These are phyloP conservation scores for Peromyscus eremicus DNA, from an alignment of 2,797 vertebrate genomes.

Conservation along the genomic window DNA sequence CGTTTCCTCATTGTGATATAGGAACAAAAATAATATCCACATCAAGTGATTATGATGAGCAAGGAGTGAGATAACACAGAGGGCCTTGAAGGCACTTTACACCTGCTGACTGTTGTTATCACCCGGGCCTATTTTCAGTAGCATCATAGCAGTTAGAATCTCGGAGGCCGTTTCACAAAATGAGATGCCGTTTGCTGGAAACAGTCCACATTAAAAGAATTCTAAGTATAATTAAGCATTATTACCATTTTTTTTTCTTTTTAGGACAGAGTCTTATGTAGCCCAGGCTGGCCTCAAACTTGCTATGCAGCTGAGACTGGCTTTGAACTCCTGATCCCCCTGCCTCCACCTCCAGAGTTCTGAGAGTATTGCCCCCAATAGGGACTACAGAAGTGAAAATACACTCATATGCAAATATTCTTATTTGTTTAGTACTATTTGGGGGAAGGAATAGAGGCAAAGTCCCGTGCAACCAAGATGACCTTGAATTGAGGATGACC, in stretches of 20 bases:
- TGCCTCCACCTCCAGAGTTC: not conserved
- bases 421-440: not conserved
- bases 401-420: not conserved
- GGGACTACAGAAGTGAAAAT: conserved; percentile 31
- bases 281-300: not conserved
- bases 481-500: not conserved
- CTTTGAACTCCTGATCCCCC: not conserved
- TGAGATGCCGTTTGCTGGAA: not conserved
- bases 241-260: not conserved
- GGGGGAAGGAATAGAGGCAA: not conserved
- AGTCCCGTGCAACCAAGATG: not conserved
- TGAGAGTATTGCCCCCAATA: not conserved
- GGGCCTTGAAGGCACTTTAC: conserved; percentile 38
- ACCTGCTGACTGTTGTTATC: not conserved
- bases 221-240: conserved; percentile 31
- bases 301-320: not conserved
- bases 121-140: not conserved
- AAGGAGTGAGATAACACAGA: conserved; percentile 5
- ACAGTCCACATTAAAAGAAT: not conserved
- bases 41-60: not conserved
- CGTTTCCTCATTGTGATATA: conserved; percentile 45
- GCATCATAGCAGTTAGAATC: not conserved
- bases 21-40: not conserved
- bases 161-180: not conserved
- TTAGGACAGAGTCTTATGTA: not conserved